Base-by-base conservation (phyloP, 2,888 invertebrate genomes). In the Synergus laeviventris region DNA sequence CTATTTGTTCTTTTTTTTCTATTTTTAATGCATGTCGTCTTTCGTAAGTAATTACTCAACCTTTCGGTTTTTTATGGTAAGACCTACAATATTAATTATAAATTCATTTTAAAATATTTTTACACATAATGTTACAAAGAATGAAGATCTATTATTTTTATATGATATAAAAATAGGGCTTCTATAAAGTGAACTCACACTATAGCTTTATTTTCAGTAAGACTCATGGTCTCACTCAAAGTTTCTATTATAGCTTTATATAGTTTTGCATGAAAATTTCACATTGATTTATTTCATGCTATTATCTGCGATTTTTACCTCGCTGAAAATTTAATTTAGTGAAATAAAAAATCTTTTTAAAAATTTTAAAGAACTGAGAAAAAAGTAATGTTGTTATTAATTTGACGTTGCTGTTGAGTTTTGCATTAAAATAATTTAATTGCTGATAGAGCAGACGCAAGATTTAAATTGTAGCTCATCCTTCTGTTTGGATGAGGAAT, bases 21-120 rank as follows among this genome's bases (percentile, higher is more conserved):
- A 39, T 56, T 45, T 70, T 78, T 76, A 80, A 76, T 79, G 82
- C 82, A 82, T 81, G 83, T 70, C 12, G 24, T 39, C 24, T 70
- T 70, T 24, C n/a, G n/a, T 5, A 49, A 36, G 31, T 70, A 70
- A 49, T 70, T 36, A 36, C 49, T 45, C n/a, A 11, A 31, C 16
- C 24, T 70, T 45, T 70, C 31, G 45, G 45, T 70, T 70, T 70
- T 31, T 49, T 56, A 59, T 59, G 74, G 59, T 59, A 39, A 74
- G 38, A 64, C 36, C 11, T n/a, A 21, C 24, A n/a, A 56, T 49
- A 59, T 24, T 76, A 16, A 18, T 14, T 56, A 77, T 61, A 56
- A 8, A 76, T 64, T 70, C 18, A 64, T 14, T 16, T 54, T 14
- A 56, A 56, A 39, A 31, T 78, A 76, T 76, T 76, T 74, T 73